Base-by-base conservation (phyloP, 2,113 vertebrate species). In the Acinonyx jubatus region DNA sequence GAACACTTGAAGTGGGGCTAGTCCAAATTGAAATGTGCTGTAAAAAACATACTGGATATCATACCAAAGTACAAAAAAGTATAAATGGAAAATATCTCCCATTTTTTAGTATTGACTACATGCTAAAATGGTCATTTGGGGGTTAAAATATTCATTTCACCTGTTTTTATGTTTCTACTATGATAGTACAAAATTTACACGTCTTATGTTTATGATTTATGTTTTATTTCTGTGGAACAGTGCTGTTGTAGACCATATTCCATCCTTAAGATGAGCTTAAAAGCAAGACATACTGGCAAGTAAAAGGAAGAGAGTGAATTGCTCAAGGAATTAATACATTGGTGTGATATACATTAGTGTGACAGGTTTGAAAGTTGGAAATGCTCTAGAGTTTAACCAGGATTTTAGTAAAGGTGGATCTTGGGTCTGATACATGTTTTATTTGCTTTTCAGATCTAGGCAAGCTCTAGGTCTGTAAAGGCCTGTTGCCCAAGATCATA, bases 111-210 rank as follows among this genome's bases (percentile, higher is more conserved):
- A 48, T 13, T 88, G 38, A n/a, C 74, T 57, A 79, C 33, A 61
- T 96, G 5, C 94, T 94, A 91, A 78, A 87, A 88, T 87, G 81
- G 29, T 71, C 13, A 13, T 79, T 73, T 65, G 41, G 65, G 27
- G 65, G 29, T 55, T 66, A 89, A 79, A 80, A 15, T 90, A 61
- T 16, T 38, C 79, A 69, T 91, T 94, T 79, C 16, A 27, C 63
- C 48, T 63, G 18, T 71, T 93, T 83, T 92, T 94, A 33, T 86
- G 93, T 88, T 87, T 81, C 83, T 76, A 12, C 66, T 66, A 33
- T 57, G 52, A 25, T 74, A 74, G 12, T 73, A 90, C 45, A 50
- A 78, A 78, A 65, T 66, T 36, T 45, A 45, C n/a, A 36, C 69
- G 27, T 12, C 69, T 88, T 88, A 8, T 45, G 19, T 87, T 81